Evolutionary conservation across 1,140 invertebrate species (phyloP).

Genomic region (Choristoneura fumiferana): DNA sequence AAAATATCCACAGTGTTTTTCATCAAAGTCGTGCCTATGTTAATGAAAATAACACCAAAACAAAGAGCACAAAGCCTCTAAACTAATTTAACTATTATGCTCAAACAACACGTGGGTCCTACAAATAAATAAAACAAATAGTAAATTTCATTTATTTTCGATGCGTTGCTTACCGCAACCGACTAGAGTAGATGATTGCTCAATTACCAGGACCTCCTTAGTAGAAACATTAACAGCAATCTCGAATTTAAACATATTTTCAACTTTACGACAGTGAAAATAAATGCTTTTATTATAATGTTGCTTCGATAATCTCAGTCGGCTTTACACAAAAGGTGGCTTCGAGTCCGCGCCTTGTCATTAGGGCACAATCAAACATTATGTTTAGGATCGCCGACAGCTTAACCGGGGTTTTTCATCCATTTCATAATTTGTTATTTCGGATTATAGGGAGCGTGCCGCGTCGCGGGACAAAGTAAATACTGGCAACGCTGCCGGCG

Average conservation of each 20-base stretch:
- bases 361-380: slow-evolving; percentile 75
- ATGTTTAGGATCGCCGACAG: slow-evolving; percentile 76
- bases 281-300: slow-evolving; percentile 39
- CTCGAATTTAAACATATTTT: slow-evolving; percentile 28
- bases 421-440: slow-evolving; percentile 76
- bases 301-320: slow-evolving; percentile 40
- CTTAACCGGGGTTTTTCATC: slow-evolving; percentile 71
- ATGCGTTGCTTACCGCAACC: slow-evolving; percentile 71
- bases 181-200: slow-evolving; percentile 76
- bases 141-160: slow-evolving; percentile 68
- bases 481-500: slow-evolving; percentile 43
- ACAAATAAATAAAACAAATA: slow-evolving; percentile 66
- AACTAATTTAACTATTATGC: slow-evolving; percentile 34
- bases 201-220: slow-evolving; percentile 77
- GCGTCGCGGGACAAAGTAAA: slow-evolving; percentile 68
- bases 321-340: slow-evolving; percentile 69
- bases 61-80: slow-evolving; percentile 14
- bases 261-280: slow-evolving; percentile 35
- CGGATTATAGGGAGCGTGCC: slow-evolving; percentile 65
- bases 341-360: slow-evolving; percentile 72
- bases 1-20: neutral
- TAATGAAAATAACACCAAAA: slow-evolving; percentile 18
- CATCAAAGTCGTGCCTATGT: slow-evolving; percentile 15
- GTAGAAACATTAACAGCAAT: slow-evolving; percentile 54
- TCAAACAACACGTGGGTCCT: slow-evolving; percentile 35